These are phyloP conservation scores for Melipona bicolor DNA, from an alignment of 2,888 invertebrate genomes.

Conservation along the genomic window DNA sequence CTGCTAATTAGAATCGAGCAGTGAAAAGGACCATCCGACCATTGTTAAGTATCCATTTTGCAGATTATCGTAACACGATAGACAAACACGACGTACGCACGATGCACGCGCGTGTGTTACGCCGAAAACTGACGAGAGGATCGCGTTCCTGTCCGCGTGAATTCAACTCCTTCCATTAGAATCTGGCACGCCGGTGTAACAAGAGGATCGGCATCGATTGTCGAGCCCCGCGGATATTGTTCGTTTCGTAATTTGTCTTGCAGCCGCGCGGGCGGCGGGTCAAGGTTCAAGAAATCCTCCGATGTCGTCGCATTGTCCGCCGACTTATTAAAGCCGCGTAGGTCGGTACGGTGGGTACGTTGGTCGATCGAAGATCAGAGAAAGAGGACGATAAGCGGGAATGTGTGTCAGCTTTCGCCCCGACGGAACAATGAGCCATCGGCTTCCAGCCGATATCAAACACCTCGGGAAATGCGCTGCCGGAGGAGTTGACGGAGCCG, in stretches of 20 bases:
- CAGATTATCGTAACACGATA: background rate
- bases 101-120: background rate
- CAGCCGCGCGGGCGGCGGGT: slow-evolving; percentile 23
- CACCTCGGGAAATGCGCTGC: background rate
- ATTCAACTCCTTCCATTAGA: slow-evolving; percentile 28
- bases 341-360: background rate
- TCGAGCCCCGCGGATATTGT: slow-evolving; percentile 49
- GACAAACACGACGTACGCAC: background rate
- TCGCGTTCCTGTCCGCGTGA: slow-evolving; percentile 6
- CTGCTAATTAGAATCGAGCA: background rate
- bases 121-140: slow-evolving; percentile 17
- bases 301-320: slow-evolving; percentile 39
- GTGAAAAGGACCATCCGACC: background rate
- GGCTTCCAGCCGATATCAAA: slow-evolving; percentile 2
- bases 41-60: background rate
- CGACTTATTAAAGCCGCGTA: slow-evolving; percentile 32
- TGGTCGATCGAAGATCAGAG: slow-evolving; percentile 32
- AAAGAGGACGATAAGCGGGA: background rate
- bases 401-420: slow-evolving; percentile 30
- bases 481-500: background rate
- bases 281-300: slow-evolving; percentile 33
- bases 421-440: slow-evolving; percentile 17
- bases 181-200: slow-evolving; percentile 31
- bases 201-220: slow-evolving; percentile 44
- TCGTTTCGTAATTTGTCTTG: slow-evolving; percentile 59